These are phyloP conservation scores for Apocheima hispidaria DNA, from an alignment of 2,888 invertebrate species.

Conservation along the genomic window DNA sequence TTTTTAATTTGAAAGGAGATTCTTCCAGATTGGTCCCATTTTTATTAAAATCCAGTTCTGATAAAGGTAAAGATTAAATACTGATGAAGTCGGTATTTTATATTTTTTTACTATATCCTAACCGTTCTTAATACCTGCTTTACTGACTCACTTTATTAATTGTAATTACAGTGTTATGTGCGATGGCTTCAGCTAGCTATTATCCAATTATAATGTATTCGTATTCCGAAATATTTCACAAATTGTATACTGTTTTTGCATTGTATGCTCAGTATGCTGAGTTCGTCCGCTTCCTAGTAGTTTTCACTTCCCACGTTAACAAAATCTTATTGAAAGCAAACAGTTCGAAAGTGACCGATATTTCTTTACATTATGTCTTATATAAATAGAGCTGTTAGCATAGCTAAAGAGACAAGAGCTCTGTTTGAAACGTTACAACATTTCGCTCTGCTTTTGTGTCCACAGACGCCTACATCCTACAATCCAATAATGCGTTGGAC, in stretches of 20 bases:
- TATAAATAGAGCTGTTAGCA: constrained; percentile 44
- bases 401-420: constrained; percentile 44
- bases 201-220: constrained; percentile 44
- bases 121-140: constrained; percentile 39
- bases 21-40: no score
- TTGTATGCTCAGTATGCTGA: constrained; percentile 42
- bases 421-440: constrained; percentile 42
- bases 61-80: no score
- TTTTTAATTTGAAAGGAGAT: no score
- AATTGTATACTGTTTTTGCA: constrained; percentile 19
- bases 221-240: constrained; percentile 20
- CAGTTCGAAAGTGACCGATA: constrained; percentile 45
- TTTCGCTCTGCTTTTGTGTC: constrained; percentile 44
- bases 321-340: constrained; percentile 43
- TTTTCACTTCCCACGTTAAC: constrained; percentile 43
- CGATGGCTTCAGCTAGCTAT: constrained; percentile 22
- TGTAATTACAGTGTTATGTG: constrained; percentile 39
- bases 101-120: constrained; percentile 49
- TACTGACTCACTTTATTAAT: constrained; percentile 33
- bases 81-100: no score
- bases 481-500: constrained; percentile 31
- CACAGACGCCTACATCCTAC: constrained; percentile 44
- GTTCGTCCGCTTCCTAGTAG: constrained; percentile 35
- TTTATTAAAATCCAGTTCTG: no score
- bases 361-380: constrained; percentile 41